These are phyloP conservation scores for Elysia crispata DNA, from an alignment of 2,888 invertebrate species.

Conservation along the genomic window DNA sequence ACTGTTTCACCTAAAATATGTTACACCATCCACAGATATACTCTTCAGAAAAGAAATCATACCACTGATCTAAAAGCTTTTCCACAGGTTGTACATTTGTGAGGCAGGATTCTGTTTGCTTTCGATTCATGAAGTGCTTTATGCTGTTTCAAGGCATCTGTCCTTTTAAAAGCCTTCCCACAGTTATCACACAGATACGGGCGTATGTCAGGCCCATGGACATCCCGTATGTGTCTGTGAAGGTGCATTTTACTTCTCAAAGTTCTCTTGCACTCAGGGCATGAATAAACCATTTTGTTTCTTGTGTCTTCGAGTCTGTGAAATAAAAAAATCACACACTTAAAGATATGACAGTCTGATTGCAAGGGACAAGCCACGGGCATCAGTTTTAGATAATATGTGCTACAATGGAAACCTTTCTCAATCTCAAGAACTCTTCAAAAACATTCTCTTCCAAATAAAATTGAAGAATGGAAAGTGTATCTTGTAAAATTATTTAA, in stretches of 20 bases:
- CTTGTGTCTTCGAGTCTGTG: background rate
- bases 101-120: constrained; percentile 61
- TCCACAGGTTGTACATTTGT: constrained; percentile 71
- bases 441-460: too few species aligned
- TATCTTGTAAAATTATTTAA: too few species aligned
- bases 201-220: constrained; percentile 78
- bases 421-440: too few species aligned
- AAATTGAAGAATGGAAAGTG: too few species aligned
- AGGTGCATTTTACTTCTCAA: constrained; percentile 76
- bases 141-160: constrained; percentile 79
- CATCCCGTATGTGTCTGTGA: constrained; percentile 77
- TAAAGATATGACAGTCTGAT: too few species aligned
- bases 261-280: constrained; percentile 73
- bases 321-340: background rate
- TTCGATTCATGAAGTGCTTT: constrained; percentile 76
- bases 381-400: too few species aligned
- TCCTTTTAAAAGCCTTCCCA: constrained; percentile 80
- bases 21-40: too few species aligned
- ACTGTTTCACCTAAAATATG: too few species aligned
- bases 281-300: too few species aligned
- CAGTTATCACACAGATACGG: constrained; percentile 80
- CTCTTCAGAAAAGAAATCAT: constrained; percentile 5
- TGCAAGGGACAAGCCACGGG: too few species aligned
- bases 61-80: constrained; percentile 76
- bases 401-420: too few species aligned